Evolutionary conservation across 2,888 invertebrate species (phyloP).

Genomic region (Nemurella pictetii): DNA sequence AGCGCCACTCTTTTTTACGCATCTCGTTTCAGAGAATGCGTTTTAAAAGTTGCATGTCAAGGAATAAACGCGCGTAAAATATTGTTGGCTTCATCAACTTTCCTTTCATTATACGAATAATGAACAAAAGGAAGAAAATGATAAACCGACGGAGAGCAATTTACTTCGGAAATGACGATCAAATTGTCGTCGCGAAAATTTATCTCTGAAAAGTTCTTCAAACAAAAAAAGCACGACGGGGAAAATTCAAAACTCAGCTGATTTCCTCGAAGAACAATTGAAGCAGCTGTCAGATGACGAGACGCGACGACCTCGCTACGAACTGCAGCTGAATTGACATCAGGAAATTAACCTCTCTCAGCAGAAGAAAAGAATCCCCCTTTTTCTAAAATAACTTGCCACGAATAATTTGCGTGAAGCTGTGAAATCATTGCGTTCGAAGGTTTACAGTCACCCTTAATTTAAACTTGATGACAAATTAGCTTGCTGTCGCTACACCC

Average conservation of each 20-base stretch:
- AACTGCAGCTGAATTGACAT: not conserved
- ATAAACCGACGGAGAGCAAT: too few relatives aligned
- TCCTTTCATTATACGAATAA: not conserved
- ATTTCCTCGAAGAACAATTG: not conserved
- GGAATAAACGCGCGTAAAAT: not conserved
- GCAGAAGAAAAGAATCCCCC: conserved; percentile 15
- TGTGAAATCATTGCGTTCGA: conserved; percentile 5
- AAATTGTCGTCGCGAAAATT: not conserved
- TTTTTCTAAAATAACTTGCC: conserved; percentile 3
- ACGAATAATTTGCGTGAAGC: conserved; percentile 9
- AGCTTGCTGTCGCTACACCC: not conserved
- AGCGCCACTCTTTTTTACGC: not conserved
- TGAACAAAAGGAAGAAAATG: not conserved
- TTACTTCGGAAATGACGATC: not conserved
- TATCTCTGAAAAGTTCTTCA: not conserved
- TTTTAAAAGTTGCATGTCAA: not conserved
- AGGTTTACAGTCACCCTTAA: not conserved
- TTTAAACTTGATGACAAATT: conserved; percentile 31
- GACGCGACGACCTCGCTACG: not conserved
- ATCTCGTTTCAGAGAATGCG: not conserved
- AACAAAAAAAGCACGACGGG: not conserved
- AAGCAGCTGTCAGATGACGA: too few relatives aligned
- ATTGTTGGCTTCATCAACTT: not conserved
- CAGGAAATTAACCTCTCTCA: conserved; percentile 29
- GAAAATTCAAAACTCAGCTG: not conserved